Percentiles rank a stretch among this genome's conserved stretches.
Evolutionary conservation across 2,797 vertebrate genomes (phyloP).

Genomic region (Scleropages formosus): DNA sequence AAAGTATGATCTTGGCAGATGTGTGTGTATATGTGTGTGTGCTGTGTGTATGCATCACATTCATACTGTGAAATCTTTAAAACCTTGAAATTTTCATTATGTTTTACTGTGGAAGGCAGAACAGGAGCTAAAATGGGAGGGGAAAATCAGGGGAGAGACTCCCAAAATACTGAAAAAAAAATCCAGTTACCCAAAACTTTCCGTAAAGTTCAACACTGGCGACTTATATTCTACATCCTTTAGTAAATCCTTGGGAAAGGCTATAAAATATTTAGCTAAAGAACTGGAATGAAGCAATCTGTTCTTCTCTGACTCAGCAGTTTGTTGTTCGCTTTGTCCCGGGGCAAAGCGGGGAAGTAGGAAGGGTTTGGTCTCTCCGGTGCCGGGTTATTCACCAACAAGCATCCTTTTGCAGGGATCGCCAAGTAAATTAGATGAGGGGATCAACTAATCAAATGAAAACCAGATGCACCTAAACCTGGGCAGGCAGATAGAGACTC

Average conservation of each 20-base stretch:
- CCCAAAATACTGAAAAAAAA: conserved; percentile 39
- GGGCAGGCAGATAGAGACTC: conserved; percentile 28
- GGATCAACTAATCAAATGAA: neutral
- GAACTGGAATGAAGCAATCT: conserved; percentile 43
- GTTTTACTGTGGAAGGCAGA: neutral
- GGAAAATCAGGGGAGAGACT: conserved; percentile 28
- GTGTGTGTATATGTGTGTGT: neutral
- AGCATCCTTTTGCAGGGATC: neutral
- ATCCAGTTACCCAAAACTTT: conserved; percentile 44
- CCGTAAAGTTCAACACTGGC: conserved; percentile 32
- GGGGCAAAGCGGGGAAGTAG: conserved; percentile 32
- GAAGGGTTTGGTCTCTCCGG: conserved; percentile 31
- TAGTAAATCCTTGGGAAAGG: conserved; percentile 31
- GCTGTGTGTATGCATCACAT: neutral
- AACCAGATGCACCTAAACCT: conserved; percentile 35
- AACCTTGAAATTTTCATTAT: neutral
- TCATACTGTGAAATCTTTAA: neutral
- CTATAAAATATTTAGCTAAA: conserved; percentile 36
- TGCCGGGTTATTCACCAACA: conserved; percentile 13
- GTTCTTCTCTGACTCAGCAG: conserved; percentile 51
- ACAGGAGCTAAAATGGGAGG: conserved; percentile 2
- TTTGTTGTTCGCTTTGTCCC: conserved; percentile 41
- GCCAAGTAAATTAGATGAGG: neutral
- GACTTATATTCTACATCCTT: conserved; percentile 35
- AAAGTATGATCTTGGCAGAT: neutral